Evolutionary conservation across 2,888 invertebrate genomes (phyloP).

Genomic region (Empis stercorea): DNA sequence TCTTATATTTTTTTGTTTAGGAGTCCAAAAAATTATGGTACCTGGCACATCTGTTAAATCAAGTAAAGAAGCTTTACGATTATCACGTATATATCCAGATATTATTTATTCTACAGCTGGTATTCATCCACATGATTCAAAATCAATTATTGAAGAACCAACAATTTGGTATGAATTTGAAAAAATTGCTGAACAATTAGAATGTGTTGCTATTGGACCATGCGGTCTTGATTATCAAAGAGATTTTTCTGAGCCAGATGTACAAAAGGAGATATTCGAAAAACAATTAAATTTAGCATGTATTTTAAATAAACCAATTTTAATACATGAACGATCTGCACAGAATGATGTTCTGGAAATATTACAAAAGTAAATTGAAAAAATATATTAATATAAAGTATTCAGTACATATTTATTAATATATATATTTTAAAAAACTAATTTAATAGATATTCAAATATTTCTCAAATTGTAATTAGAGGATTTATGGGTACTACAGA

Average conservation of each 20-base stretch:
- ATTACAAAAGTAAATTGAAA: conserved; percentile 37
- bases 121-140: conserved; percentile 88
- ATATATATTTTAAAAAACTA: background rate
- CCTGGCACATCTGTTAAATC: conserved; percentile 80
- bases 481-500: conserved; percentile 83
- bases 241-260: conserved; percentile 82
- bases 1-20: conserved; percentile 35
- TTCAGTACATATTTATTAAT: background rate
- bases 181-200: conserved; percentile 62
- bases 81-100: conserved; percentile 81
- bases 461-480: conserved; percentile 80
- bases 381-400: background rate
- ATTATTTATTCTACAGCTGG: conserved; percentile 84
- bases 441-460: background rate
- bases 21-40: conserved; percentile 89
- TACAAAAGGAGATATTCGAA: conserved; percentile 75
- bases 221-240: conserved; percentile 90
- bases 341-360: conserved; percentile 73
- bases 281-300: conserved; percentile 79
- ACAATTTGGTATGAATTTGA: conserved; percentile 65
- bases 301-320: conserved; percentile 71
- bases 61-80: conserved; percentile 79
- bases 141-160: conserved; percentile 59
- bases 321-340: conserved; percentile 87
- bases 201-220: conserved; percentile 89